Evolutionary conservation across 2,113 vertebrate species (phyloP), one percentile per base, ranked within the genome.

Genomic region (Leptobrachium leishanense): DNA sequence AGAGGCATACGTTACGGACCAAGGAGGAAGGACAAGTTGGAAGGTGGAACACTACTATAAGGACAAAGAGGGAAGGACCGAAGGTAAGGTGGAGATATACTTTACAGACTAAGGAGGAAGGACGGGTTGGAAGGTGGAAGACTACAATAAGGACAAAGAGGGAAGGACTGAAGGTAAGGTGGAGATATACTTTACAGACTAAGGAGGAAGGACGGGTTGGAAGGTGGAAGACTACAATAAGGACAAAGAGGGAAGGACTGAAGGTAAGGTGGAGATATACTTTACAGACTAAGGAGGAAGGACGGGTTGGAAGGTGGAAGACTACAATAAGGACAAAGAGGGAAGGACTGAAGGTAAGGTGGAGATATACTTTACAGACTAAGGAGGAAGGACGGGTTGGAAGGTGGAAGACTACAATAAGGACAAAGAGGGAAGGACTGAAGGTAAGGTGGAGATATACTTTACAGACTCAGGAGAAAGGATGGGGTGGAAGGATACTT

Each of bases 1-100:
- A 65, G 83, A 82, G 81, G 76, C 78, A 83, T 81, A 72, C 55
- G 46, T 63, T 67, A 50, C 0, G 39, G 72, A 78, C 69, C 62
- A n/a, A 74, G 59, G 76, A 41, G 75, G 74, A 66, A 59, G 1
- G 0, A 55, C 80, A 81, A 76, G 75, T 77, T 76, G 76, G 75
- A 42, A 11, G 9, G 2, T 6, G 68, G 62, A 39, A 50, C 39
- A 7, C 6, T 62, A 62, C 3, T 8, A 3, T 62, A 20, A 12
- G n/a, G 57, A 62, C 20, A 31, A 31, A 31, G 20, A 8, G 8
- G 46, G 8, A 50, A 50, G 8, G 46, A 50, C 8, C 0, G 8
- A 31, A 31, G 20, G 1, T 5, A 50, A 62, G 4, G n/a, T 12
- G 13, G 3, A 62, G 11, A 15, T 1, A 12, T 20, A 65, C 70